These are phyloP conservation scores for Steatocranus sp. DNA, from an alignment of 2,797 vertebrate species.

Conservation along the genomic window DNA sequence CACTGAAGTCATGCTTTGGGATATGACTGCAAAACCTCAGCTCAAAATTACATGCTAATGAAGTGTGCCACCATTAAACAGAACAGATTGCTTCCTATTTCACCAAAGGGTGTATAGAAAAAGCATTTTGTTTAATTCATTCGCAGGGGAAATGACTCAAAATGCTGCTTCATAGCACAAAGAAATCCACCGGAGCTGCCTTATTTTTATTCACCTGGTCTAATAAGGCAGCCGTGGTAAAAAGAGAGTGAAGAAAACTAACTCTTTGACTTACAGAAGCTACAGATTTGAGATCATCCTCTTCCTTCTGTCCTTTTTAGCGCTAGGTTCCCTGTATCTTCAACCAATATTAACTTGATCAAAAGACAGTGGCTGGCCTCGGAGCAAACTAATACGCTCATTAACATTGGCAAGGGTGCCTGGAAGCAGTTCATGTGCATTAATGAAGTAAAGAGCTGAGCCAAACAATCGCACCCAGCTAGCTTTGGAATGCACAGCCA, in stretches of 20 bases:
- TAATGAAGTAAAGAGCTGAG: slow-evolving; percentile 73
- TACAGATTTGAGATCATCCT: slow-evolving; percentile 16
- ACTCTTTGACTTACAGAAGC: slow-evolving; percentile 19
- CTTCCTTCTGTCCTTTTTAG: slow-evolving; percentile 51
- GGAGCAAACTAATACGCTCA: slow-evolving; percentile 71
- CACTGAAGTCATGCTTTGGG: background rate
- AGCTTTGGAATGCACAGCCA: slow-evolving; percentile 59
- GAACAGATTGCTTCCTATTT: slow-evolving; percentile 14
- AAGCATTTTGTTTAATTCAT: slow-evolving; percentile 23
- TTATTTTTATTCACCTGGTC: slow-evolving; percentile 41
- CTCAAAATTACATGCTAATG: slow-evolving; percentile 47
- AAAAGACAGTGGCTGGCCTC: slow-evolving; percentile 66
- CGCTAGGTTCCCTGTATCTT: slow-evolving; percentile 42
- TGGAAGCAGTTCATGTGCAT: slow-evolving; percentile 69
- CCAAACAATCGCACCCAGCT: slow-evolving; percentile 63
- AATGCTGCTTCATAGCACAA: slow-evolving; percentile 15
- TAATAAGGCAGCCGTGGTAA: background rate
- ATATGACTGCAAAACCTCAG: slow-evolving; percentile 22
- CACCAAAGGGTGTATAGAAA: slow-evolving; percentile 35
- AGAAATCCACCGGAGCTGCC: background rate
- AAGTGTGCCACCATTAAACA: slow-evolving; percentile 55
- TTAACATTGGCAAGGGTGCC: slow-evolving; percentile 73
- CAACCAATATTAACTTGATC: slow-evolving; percentile 72
- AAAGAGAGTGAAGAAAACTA: background rate
- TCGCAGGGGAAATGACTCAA: slow-evolving; percentile 25